Percentiles rank a stretch among this genome's conserved stretches.
Evolutionary conservation across 2,797 vertebrate species (phyloP).

Genomic region (Loris lydekkerianus): DNA sequence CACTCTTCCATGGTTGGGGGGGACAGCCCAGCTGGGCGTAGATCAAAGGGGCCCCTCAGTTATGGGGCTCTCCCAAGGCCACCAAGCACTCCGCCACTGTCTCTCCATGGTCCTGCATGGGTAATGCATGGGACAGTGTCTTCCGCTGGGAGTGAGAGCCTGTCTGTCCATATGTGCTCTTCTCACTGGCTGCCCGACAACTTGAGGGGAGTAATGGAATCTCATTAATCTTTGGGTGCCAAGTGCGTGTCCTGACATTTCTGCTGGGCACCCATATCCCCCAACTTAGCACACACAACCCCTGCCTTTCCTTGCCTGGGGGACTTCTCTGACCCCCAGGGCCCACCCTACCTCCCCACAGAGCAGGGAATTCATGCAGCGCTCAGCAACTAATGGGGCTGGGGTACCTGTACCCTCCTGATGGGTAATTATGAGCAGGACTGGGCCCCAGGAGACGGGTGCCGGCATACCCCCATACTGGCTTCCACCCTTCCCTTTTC

Average conservation of each 20-base stretch:
- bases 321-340: background rate
- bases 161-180: background rate
- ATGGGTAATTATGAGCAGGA: background rate
- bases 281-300: background rate
- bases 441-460: background rate
- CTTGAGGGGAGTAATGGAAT: background rate
- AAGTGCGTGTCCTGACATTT: background rate
- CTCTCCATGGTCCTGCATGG: background rate
- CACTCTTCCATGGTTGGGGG: fast-evolving
- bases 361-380: background rate
- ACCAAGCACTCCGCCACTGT: background rate
- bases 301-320: background rate
- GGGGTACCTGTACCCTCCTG: background rate
- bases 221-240: background rate
- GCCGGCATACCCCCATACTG: background rate
- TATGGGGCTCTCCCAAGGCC: background rate
- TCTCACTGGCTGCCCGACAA: background rate
- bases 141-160: background rate
- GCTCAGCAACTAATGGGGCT: no score
- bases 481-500: background rate
- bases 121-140: background rate
- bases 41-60: background rate
- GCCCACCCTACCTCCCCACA: background rate
- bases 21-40: background rate
- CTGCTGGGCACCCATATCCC: background rate